A percentile compares a stretch with the other conserved stretches of the same genome.
Conservation (phyloP, 2,113 vertebrate species). For the Mus spicilegus region DNA sequence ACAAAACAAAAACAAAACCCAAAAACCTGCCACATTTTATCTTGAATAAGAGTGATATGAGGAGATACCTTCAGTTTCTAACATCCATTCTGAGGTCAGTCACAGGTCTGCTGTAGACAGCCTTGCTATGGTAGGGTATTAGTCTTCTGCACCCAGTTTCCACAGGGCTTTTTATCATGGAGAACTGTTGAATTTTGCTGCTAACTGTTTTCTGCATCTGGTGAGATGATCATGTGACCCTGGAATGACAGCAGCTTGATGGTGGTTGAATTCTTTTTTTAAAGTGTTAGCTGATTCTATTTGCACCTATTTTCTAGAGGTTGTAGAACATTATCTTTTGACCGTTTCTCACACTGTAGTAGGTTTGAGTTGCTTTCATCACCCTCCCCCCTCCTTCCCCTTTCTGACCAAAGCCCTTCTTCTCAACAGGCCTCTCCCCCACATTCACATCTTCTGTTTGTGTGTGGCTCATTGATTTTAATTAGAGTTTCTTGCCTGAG, state of each 20-base stretch:
- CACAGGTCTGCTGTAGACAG: background rate
- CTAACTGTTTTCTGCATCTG: background rate
- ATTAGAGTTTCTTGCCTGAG: background rate
- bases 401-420: background rate
- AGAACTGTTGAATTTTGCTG: background rate
- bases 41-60: background rate
- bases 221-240: background rate
- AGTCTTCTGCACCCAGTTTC: background rate
- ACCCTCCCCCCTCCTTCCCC: rapidly evolving
- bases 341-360: no score
- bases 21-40: background rate
- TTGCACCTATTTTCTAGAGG: background rate
- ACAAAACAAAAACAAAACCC: no score
- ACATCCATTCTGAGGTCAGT: no score
- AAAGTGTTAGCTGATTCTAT: background rate
- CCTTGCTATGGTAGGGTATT: background rate
- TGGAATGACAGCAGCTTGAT: background rate
- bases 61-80: background rate
- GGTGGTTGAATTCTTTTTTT: background rate
- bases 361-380: no score
- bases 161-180: background rate
- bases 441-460: background rate
- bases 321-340: background rate
- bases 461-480: background rate
- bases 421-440: background rate